Conservation (phyloP, 1,140 invertebrate genomes). For the Bactericera cockerelli region DNA sequence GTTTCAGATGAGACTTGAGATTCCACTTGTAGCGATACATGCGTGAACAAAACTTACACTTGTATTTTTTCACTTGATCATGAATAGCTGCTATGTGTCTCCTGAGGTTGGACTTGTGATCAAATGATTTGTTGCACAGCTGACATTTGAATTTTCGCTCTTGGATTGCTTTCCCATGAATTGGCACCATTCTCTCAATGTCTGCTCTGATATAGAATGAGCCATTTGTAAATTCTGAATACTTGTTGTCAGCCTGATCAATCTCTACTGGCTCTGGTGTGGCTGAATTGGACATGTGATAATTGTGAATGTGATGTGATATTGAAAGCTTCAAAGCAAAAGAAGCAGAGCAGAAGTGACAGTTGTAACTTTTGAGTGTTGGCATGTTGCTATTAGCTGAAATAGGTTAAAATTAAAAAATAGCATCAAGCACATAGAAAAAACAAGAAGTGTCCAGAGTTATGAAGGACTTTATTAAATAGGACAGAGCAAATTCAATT, state of each 20-base stretch:
- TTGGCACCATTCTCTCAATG: not conserved
- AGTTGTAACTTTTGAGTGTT: not conserved
- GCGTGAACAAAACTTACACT: not conserved
- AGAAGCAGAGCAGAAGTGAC: not conserved
- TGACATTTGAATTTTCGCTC: conserved; percentile 2
- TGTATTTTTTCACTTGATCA: not conserved
- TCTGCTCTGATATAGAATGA: not conserved
- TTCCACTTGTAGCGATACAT: conserved; percentile 5
- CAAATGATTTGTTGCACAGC: not conserved
- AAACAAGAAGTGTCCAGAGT: too few relatives aligned
- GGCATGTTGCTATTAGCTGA: too few relatives aligned
- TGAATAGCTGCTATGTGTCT: not conserved
- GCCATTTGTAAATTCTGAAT: not conserved
- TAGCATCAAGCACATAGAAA: too few relatives aligned
- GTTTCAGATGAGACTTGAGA: not conserved
- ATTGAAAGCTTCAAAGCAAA: not conserved
- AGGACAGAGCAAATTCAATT: too few relatives aligned
- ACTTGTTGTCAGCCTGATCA: not conserved
- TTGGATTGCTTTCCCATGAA: not conserved
- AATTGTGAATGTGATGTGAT: not conserved
- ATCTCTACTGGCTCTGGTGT: not conserved
- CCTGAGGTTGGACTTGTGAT: not conserved
- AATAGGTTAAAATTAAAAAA: too few relatives aligned
- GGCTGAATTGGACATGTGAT: not conserved
- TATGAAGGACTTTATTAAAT: too few relatives aligned